A percentile compares a stretch with the other conserved stretches of the same genome.
phyloP scores from a whole-genome alignment of 2,888 invertebrate genomes.

The Priocnemis perturbator region DNA sequence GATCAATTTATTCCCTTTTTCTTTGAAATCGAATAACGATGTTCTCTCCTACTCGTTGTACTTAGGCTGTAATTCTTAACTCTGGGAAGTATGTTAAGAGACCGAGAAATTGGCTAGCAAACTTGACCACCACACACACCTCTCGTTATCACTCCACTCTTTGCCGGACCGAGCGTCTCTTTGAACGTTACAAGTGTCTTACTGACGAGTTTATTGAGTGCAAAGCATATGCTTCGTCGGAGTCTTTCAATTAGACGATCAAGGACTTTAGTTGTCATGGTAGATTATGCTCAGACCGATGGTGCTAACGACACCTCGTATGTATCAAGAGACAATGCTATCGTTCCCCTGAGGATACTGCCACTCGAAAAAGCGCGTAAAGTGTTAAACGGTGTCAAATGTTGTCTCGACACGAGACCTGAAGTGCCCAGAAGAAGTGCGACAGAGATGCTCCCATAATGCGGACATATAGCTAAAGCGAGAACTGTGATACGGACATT shows the following conservation, averaged over 20 bases:
- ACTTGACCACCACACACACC: constrained; percentile 39
- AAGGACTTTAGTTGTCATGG: constrained; percentile 42
- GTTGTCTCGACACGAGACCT: constrained; percentile 27
- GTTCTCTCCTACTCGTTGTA: constrained; percentile 45
- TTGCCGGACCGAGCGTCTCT: constrained; percentile 18
- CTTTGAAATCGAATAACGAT: constrained; percentile 51
- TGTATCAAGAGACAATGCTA: constrained; percentile 42
- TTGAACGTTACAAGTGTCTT: constrained; percentile 23
- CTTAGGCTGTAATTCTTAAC: constrained; percentile 67
- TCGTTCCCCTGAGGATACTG: constrained; percentile 38
- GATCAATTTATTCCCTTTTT: constrained; percentile 68
- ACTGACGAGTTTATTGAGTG: constrained; percentile 29
- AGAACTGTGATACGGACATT: constrained; percentile 31
- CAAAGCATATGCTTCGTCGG: constrained; percentile 32
- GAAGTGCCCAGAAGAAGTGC: constrained; percentile 48
- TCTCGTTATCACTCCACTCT: constrained; percentile 19
- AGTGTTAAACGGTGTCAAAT: constrained; percentile 27
- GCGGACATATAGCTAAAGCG: constrained; percentile 33
- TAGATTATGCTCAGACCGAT: constrained; percentile 36
- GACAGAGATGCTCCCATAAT: constrained; percentile 39
- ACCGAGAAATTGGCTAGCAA: constrained; percentile 73
- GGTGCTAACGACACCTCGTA: constrained; percentile 24
- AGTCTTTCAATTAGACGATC: constrained; percentile 44
- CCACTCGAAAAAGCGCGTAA: constrained; percentile 33
- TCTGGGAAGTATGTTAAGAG: constrained; percentile 73